These are phyloP conservation scores for Centruroides vittatus DNA, from an alignment of 1,140 invertebrate species.

Conservation along the genomic window DNA sequence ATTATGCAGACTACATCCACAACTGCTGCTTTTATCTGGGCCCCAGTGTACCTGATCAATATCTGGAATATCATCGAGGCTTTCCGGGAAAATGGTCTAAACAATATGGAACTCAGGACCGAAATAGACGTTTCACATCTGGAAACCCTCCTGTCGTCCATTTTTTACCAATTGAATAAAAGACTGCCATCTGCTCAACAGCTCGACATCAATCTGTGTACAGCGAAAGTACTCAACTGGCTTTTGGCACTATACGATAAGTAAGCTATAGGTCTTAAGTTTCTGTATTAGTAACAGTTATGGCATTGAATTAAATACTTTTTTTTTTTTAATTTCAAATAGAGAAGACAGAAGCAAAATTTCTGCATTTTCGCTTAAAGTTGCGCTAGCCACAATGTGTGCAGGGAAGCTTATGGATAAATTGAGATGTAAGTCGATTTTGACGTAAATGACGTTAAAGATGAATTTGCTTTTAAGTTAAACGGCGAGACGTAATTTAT, in stretches of 20 bases:
- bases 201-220: conserved; percentile 76
- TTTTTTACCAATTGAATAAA: conserved; percentile 80
- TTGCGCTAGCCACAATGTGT: conserved; percentile 86
- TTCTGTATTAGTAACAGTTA: no score
- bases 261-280: conserved; percentile 38
- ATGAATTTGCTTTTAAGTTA: no score
- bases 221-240: conserved; percentile 82
- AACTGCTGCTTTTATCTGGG: neutral
- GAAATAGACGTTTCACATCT: conserved; percentile 76
- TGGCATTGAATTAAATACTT: neutral
- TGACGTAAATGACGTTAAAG: neutral
- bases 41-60: conserved; percentile 81
- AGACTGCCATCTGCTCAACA: conserved; percentile 79
- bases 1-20: neutral
- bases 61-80: conserved; percentile 99
- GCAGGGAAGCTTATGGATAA: conserved; percentile 95
- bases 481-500: no score
- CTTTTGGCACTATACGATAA: conserved; percentile 84
- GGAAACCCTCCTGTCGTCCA: conserved; percentile 77
- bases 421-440: conserved; percentile 47
- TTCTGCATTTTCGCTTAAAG: conserved; percentile 89
- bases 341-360: conserved; percentile 82
- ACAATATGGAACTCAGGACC: conserved; percentile 49
- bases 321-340: conserved; percentile 25
- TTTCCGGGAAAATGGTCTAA: conserved; percentile 90